Evolutionary conservation across 2,113 vertebrate genomes (phyloP).

Genomic region (Pipra filicauda): DNA sequence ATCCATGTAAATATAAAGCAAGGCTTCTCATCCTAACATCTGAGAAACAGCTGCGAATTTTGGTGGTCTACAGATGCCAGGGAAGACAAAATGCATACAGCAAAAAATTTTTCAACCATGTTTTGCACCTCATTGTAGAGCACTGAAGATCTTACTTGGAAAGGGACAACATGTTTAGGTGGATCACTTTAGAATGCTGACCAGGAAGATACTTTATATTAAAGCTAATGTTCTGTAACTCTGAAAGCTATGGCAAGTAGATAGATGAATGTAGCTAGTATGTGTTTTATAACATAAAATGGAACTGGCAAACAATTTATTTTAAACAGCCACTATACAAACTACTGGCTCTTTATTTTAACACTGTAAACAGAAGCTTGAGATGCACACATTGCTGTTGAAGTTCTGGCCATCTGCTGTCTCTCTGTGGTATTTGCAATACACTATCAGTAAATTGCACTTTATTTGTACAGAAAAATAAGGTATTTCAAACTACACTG

Average conservation of each 20-base stretch:
- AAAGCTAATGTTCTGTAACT: background rate
- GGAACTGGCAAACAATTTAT: background rate
- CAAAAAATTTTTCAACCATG: background rate
- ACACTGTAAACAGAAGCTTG: background rate
- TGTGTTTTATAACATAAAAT: background rate
- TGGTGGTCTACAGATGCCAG: background rate
- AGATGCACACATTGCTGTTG: background rate
- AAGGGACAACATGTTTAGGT: background rate
- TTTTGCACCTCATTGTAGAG: background rate
- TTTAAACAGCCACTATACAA: background rate
- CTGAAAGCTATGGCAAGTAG: background rate
- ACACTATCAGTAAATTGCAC: background rate
- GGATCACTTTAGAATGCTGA: background rate
- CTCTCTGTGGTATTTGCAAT: background rate
- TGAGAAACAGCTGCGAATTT: background rate
- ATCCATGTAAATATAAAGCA: constrained; percentile 79
- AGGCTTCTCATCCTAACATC: background rate
- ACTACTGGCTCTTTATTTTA: background rate
- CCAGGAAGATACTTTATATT: background rate
- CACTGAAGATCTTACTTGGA: background rate
- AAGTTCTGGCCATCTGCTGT: background rate
- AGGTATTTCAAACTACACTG: background rate
- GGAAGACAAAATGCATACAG: background rate
- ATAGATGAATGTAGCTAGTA: background rate
- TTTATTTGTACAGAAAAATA: background rate